Evolutionary conservation across 2,113 vertebrate species (phyloP).

Genomic region (Cheilinus undulatus): DNA sequence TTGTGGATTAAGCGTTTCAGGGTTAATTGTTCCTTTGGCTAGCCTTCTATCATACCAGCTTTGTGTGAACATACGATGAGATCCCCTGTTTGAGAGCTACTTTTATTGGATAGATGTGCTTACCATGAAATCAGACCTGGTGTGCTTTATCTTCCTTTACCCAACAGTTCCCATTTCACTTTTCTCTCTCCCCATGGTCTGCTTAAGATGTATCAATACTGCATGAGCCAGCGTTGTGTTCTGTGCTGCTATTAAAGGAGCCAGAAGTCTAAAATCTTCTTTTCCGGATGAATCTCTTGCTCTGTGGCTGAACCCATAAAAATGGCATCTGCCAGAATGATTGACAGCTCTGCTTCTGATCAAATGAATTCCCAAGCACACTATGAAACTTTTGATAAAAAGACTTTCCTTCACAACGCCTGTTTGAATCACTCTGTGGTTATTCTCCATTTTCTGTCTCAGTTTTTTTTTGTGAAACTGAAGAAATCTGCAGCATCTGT

Average conservation of each 20-base stretch:
- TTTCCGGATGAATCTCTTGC: neutral
- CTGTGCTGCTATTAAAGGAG: conserved; percentile 1
- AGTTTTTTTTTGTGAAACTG: conserved; percentile 12
- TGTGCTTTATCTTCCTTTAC: conserved; percentile 4
- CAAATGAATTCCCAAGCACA: conserved; percentile 19
- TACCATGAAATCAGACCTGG: neutral
- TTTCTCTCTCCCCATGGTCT: neutral
- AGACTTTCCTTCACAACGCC: conserved; percentile 3
- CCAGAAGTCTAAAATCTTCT: conserved; percentile 8
- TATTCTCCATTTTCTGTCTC: conserved; percentile 3
- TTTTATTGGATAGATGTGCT: neutral
- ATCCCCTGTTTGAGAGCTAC: neutral
- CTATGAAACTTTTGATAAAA: conserved; percentile 9
- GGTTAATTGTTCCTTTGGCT: too few species aligned
- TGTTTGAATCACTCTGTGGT: conserved; percentile 1
- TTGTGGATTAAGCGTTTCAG: neutral
- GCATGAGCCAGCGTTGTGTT: neutral
- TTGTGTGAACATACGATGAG: neutral
- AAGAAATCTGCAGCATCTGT: neutral
- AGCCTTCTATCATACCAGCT: too few species aligned
- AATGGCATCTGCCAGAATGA: neutral
- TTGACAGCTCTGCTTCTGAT: neutral
- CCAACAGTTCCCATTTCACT: neutral
- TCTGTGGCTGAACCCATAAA: neutral
- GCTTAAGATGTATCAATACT: neutral